Percentiles rank a stretch among this genome's conserved stretches.
These are phyloP conservation scores for Philaethria dido DNA, from an alignment of 2,888 invertebrate species.

Conservation along the genomic window DNA sequence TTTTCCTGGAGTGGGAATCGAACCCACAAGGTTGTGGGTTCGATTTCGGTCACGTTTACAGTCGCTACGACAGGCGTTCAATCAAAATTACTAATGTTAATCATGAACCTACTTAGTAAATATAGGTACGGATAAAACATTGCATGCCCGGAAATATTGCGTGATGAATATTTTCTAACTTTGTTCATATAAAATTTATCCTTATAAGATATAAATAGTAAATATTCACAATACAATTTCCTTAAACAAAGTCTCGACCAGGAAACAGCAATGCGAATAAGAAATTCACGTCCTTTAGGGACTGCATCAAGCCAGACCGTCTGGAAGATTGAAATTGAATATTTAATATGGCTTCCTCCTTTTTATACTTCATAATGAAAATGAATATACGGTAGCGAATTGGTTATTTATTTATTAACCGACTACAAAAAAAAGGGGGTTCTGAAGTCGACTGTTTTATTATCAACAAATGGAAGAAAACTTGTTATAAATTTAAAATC, in stretches of 20 bases:
- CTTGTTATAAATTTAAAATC: no score
- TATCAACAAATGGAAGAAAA: no score
- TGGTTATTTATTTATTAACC: background rate
- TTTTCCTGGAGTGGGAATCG: no score
- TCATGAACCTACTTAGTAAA: no score
- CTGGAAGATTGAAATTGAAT: constrained; percentile 33
- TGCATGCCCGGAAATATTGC: background rate
- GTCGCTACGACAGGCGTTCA: no score
- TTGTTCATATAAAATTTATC: background rate
- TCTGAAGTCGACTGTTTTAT: background rate
- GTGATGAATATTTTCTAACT: background rate
- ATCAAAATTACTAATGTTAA: no score
- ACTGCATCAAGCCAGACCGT: constrained; percentile 7
- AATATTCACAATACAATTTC: constrained; percentile 8
- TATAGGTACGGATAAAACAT: no score
- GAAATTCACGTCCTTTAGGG: constrained; percentile 25
- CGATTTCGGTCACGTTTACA: no score
- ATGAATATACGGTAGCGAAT: background rate
- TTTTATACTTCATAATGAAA: background rate
- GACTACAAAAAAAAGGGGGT: no score
- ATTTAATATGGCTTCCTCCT: constrained; percentile 20
- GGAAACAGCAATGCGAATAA: constrained; percentile 19
- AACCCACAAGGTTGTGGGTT: no score
- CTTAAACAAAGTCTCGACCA: constrained; percentile 5
- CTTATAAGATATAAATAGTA: constrained; percentile 12